These are phyloP conservation scores for Promerops cafer DNA, from an alignment of 2,113 vertebrate species.

Conservation along the genomic window DNA sequence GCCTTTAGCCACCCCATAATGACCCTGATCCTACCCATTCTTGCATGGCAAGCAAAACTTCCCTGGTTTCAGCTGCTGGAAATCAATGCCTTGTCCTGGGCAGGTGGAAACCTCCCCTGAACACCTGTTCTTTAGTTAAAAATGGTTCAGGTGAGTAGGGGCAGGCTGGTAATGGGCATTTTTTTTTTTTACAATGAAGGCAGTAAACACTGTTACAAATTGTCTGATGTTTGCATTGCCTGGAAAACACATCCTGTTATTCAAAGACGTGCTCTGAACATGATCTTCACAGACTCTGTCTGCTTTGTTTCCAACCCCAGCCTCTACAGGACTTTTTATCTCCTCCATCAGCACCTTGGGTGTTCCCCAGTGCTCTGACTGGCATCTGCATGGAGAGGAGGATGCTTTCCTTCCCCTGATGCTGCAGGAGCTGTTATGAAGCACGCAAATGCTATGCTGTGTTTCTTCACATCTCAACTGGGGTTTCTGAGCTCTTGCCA, in stretches of 20 bases:
- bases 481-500: neutral
- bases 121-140: neutral
- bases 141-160: neutral
- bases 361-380: neutral
- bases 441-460: neutral
- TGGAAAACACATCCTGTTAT: neutral
- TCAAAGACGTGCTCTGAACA: neutral
- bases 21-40: neutral
- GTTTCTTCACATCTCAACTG: neutral
- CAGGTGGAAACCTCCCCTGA: neutral
- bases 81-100: rapidly evolving
- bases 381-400: neutral
- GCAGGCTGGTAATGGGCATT: rapidly evolving
- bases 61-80: neutral
- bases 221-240: no score
- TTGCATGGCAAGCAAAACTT: neutral
- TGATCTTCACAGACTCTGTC: neutral
- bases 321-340: neutral
- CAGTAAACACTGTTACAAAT: neutral
- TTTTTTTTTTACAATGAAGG: neutral
- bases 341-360: neutral
- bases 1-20: neutral
- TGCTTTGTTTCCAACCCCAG: neutral
- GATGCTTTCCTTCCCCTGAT: neutral
- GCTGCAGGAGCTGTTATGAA: neutral